A percentile compares a stretch with the other conserved stretches of the same genome.
These are phyloP conservation scores for Grantiella picta DNA, from an alignment of 2,113 vertebrate genomes.

Conservation along the genomic window DNA sequence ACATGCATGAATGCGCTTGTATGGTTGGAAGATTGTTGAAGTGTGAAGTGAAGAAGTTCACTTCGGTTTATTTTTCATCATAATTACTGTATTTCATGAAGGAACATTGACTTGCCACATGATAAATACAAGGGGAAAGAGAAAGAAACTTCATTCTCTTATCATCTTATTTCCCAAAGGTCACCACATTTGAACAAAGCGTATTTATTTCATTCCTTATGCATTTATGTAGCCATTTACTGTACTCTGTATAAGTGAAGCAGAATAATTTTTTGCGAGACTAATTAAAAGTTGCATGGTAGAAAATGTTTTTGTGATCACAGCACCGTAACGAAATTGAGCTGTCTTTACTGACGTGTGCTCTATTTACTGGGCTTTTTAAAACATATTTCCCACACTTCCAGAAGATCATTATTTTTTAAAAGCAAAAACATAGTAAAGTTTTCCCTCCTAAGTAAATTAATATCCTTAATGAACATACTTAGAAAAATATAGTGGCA, in stretches of 20 bases:
- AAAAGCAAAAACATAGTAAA: neutral
- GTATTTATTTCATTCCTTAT: constrained; percentile 41
- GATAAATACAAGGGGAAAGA: constrained; percentile 29
- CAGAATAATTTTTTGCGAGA: constrained; percentile 54
- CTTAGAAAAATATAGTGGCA: neutral
- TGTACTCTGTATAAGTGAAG: constrained; percentile 60
- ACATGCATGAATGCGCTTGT: constrained; percentile 62
- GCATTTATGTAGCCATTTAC: constrained; percentile 46
- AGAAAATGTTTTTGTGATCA: constrained; percentile 62
- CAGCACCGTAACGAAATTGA: constrained; percentile 53
- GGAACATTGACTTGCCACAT: constrained; percentile 12
- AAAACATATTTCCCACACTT: constrained; percentile 59
- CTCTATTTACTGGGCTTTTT: constrained; percentile 30
- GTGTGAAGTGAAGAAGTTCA: constrained; percentile 64
- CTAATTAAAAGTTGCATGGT: constrained; percentile 51
- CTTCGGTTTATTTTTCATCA: constrained; percentile 53
- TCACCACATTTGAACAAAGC: constrained; percentile 39
- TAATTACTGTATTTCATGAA: constrained; percentile 61
- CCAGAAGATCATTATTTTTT: neutral
- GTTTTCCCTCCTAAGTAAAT: neutral
- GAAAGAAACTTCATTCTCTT: constrained; percentile 38
- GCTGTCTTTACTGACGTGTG: constrained; percentile 50
- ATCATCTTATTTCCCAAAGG: constrained; percentile 23
- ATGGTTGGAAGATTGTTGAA: constrained; percentile 53
- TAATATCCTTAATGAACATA: neutral